These are phyloP conservation scores for Eurypyga helias DNA, from an alignment of 2,113 vertebrate species.

Conservation along the genomic window DNA sequence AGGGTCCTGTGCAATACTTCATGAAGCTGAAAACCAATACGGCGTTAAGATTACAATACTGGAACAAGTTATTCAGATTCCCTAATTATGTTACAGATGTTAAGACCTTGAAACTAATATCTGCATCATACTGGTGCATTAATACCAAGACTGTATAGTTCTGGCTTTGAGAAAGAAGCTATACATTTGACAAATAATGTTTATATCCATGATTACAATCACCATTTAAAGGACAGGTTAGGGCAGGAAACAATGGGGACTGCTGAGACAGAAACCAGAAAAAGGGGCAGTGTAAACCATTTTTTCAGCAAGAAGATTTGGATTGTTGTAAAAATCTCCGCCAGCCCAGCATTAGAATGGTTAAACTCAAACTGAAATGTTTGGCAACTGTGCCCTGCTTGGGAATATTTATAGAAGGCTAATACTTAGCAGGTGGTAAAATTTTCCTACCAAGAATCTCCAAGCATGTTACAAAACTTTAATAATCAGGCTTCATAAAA, in stretches of 20 bases:
- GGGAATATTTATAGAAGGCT: constrained; percentile 34
- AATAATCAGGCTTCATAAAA: constrained; percentile 11
- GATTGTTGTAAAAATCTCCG: background rate
- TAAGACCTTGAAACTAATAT: background rate
- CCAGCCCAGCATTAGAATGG: background rate
- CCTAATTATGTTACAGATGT: background rate
- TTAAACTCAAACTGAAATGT: background rate
- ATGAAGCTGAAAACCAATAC: background rate
- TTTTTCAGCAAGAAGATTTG: background rate
- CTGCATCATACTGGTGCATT: background rate
- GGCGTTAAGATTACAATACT: background rate
- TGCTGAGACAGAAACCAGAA: background rate
- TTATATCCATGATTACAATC: background rate
- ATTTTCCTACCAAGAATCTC: constrained; percentile 27
- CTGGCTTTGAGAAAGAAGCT: background rate
- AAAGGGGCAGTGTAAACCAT: background rate
- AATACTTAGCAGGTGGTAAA: constrained; percentile 28
- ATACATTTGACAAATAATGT: background rate
- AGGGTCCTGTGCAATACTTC: background rate
- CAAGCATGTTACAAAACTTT: background rate
- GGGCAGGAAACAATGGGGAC: background rate
- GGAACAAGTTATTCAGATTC: background rate
- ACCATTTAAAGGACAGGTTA: background rate
- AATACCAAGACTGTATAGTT: background rate
- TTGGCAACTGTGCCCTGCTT: background rate